phyloP scores from a whole-genome alignment of 2,797 vertebrate species.

The Pipistrellus kuhlii region DNA sequence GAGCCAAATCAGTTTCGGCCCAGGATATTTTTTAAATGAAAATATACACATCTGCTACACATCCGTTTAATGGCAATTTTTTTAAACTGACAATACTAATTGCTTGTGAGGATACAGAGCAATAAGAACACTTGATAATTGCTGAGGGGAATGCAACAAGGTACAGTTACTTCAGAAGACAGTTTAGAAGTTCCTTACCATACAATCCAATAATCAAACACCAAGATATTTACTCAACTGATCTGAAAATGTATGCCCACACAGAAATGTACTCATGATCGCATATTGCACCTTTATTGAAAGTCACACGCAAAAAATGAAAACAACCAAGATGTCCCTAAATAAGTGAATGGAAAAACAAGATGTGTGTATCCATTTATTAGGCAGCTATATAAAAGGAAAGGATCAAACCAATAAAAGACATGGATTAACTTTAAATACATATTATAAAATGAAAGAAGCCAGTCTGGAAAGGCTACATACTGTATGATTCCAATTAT shows the following conservation, averaged over 20 bases:
- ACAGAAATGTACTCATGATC: not conserved
- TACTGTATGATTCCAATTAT: not conserved
- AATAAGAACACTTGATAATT: not conserved
- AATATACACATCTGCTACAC: not conserved
- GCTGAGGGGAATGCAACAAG: not conserved
- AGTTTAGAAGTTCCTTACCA: not conserved
- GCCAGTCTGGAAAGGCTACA: not conserved
- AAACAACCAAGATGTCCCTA: not conserved
- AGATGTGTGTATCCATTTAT: not conserved
- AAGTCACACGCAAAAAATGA: not conserved
- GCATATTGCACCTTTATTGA: not conserved
- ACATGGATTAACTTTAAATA: not conserved
- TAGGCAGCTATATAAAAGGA: not conserved
- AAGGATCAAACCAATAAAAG: conserved; percentile 16
- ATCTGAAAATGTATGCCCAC: conserved; percentile 49
- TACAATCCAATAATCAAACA: not conserved
- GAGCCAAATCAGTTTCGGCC: no score
- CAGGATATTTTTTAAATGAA: not conserved
- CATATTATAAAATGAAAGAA: not conserved
- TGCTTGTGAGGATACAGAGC: not conserved
- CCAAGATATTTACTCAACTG: not conserved
- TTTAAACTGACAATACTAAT: not conserved
- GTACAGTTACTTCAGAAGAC: not conserved
- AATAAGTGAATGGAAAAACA: not conserved
- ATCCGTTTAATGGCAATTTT: not conserved